Evolutionary conservation across 2,888 invertebrate genomes (phyloP).

Genomic region (Nemoura dubitans): DNA sequence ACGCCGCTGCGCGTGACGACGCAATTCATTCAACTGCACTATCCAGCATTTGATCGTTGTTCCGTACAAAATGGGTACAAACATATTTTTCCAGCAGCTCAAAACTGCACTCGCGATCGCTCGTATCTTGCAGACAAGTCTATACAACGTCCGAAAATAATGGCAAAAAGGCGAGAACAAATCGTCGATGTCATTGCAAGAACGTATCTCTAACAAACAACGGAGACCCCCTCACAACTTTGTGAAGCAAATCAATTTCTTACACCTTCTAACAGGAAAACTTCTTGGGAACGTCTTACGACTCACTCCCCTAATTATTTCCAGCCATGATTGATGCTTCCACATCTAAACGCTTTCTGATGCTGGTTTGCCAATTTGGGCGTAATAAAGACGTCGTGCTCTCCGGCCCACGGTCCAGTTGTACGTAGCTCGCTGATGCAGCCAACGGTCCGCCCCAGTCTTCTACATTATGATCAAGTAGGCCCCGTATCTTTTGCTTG

Average conservation of each 20-base stretch:
- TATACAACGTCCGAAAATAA: too few relatives aligned
- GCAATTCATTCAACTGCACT: neutral
- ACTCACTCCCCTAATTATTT: neutral
- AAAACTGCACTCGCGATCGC: too few relatives aligned
- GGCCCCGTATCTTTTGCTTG: slow-evolving; percentile 19
- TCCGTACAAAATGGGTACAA: too few relatives aligned
- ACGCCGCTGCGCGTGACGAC: neutral
- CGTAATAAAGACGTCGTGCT: neutral
- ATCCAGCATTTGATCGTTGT: neutral
- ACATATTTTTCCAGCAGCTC: too few relatives aligned
- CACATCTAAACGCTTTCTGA: neutral
- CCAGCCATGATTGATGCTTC: neutral
- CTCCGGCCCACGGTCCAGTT: neutral
- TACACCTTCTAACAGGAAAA: too few relatives aligned
- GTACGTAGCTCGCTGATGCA: neutral
- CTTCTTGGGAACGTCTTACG: too few relatives aligned
- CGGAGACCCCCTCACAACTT: too few relatives aligned
- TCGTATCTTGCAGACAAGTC: too few relatives aligned
- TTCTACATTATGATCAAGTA: neutral
- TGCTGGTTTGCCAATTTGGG: neutral
- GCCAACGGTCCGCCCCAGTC: neutral
- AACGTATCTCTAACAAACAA: too few relatives aligned
- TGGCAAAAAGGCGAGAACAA: too few relatives aligned
- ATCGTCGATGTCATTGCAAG: too few relatives aligned
- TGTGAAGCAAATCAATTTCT: too few relatives aligned